phyloP scores from a whole-genome alignment of 2,797 vertebrate species.

The Pseudochirops cupreus region DNA sequence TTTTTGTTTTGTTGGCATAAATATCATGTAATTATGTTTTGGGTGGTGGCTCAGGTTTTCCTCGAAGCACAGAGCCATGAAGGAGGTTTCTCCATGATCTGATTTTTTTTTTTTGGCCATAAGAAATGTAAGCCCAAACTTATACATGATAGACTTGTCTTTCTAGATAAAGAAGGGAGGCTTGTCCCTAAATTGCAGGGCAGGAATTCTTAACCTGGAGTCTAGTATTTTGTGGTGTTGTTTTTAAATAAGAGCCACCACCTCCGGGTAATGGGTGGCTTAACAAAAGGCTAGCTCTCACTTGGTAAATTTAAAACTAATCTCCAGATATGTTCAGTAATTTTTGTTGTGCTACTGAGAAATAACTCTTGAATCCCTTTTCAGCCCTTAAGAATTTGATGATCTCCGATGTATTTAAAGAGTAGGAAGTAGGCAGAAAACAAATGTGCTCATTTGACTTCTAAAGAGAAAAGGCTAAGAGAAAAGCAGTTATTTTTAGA shows the following conservation, averaged over 20 bases:
- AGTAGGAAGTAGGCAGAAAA: conserved; percentile 74
- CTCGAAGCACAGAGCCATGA: conserved; percentile 12
- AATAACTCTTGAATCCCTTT: conserved; percentile 55
- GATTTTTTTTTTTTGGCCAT: conserved; percentile 39
- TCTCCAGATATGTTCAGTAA: conserved; percentile 55
- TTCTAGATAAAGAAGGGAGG: conserved; percentile 23
- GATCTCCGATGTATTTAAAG: conserved; percentile 61
- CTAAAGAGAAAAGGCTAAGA: conserved; percentile 50
- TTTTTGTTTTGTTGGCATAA: conserved; percentile 32
- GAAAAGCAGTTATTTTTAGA: conserved; percentile 77
- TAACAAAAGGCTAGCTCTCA: neutral
- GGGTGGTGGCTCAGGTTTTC: conserved; percentile 9
- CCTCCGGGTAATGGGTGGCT: neutral
- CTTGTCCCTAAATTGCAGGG: conserved; percentile 17
- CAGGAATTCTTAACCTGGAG: neutral
- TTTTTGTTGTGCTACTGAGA: conserved; percentile 66
- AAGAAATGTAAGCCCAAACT: conserved; percentile 29
- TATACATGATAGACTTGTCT: conserved; percentile 40
- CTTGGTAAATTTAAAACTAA: neutral
- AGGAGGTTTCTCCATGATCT: conserved; percentile 16
- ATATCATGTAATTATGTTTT: conserved; percentile 28
- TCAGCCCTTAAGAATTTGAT: conserved; percentile 53
- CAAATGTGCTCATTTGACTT: conserved; percentile 76
- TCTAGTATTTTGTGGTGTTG: neutral
- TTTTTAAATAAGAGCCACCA: neutral